Percentiles rank a stretch among this genome's conserved stretches.
These are phyloP conservation scores for Phragmatobia fuliginosa DNA, from an alignment of 2,888 invertebrate species.

Conservation along the genomic window DNA sequence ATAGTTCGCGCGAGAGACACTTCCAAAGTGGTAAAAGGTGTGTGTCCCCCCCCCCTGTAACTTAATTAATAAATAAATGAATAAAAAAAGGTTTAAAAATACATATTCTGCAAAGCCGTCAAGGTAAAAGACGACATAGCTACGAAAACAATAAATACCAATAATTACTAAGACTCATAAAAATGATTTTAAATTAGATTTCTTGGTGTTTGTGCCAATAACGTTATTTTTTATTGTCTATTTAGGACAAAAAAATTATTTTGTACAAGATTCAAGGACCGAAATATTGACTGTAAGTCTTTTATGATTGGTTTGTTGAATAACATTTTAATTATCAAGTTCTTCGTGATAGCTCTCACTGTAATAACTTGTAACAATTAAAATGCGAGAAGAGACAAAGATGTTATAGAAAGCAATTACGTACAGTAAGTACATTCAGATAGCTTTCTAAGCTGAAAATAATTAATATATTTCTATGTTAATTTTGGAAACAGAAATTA, in stretches of 20 bases:
- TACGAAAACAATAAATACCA: background rate
- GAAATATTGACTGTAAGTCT: conserved; percentile 24
- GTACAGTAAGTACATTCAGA: no score
- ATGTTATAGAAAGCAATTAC: background rate
- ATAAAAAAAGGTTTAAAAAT: background rate
- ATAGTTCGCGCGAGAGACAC: no score
- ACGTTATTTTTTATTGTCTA: conserved; percentile 19
- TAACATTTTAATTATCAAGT: background rate
- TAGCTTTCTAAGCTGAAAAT: background rate
- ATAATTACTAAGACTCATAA: background rate
- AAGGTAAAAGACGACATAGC: background rate
- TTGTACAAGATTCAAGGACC: conserved; percentile 27
- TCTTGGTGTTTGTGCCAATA: conserved; percentile 17
- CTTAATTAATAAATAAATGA: no score
- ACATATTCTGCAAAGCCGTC: background rate
- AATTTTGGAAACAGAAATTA: background rate
- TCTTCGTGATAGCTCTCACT: no score
- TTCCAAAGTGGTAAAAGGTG: no score
- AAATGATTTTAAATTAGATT: background rate
- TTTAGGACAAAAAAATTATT: conserved; percentile 18
- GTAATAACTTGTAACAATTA: background rate
- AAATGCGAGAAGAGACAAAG: no score
- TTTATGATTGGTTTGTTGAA: background rate
- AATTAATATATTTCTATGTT: background rate
- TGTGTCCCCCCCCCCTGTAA: no score